phyloP scores from a whole-genome alignment of 1,140 invertebrate species.

The Leptinotarsa defecta region DNA sequence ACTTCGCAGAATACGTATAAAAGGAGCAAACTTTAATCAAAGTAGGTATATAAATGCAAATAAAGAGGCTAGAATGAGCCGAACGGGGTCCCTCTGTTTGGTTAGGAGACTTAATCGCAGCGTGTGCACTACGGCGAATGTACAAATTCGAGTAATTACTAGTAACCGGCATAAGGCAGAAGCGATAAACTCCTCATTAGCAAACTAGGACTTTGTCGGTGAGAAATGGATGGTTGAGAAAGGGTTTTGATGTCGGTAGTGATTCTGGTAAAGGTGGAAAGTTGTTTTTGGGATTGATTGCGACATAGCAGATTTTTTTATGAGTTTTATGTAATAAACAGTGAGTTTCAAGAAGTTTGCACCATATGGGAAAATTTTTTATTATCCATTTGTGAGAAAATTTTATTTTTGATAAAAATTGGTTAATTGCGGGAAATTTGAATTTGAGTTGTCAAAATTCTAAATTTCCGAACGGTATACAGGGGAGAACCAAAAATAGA shows the following conservation, averaged over 20 bases:
- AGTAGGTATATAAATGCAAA: conserved; percentile 29
- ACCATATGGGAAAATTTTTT: no score
- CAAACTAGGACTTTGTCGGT: conserved; percentile 21
- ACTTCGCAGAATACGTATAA: conserved; percentile 16
- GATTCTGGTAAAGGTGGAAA: background rate
- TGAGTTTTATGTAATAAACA: no score
- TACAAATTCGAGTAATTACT: conserved; percentile 31
- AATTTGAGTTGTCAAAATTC: no score
- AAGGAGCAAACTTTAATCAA: conserved; percentile 30
- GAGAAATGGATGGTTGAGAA: background rate
- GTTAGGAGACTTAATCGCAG: conserved; percentile 30
- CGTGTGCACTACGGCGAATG: conserved; percentile 12
- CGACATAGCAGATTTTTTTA: no score
- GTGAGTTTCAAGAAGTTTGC: no score
- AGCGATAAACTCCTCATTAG: conserved; percentile 32
- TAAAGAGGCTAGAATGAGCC: conserved; percentile 24
- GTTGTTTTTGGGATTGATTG: no score
- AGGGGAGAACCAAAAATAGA: no score
- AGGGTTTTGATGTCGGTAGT: background rate
- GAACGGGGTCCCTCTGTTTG: conserved; percentile 23
- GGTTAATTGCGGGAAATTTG: no score
- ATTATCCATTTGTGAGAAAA: no score
- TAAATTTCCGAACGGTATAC: no score
- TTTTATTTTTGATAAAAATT: no score
- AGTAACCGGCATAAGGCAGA: conserved; percentile 28